Conservation (phyloP, 2,888 invertebrate species). For the Linnaemya tessellans region DNA sequence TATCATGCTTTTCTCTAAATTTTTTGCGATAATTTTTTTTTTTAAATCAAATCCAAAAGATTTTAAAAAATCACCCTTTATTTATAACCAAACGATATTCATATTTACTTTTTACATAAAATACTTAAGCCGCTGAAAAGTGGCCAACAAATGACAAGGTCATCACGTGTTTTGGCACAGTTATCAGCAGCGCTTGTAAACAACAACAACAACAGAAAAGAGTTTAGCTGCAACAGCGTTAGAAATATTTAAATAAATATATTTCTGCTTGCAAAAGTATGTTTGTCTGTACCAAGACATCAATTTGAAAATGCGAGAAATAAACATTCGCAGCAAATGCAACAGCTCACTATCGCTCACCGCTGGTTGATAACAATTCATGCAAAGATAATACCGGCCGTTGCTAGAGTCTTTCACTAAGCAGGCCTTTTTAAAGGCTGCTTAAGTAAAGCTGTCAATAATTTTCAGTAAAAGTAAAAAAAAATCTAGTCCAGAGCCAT, state of each 20-base stretch:
- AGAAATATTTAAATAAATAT: slow-evolving; percentile 8
- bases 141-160: slow-evolving; percentile 70
- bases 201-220: not conserved
- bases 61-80: too few relatives aligned
- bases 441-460: not conserved
- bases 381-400: not conserved
- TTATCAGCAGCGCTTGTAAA: slow-evolving; percentile 44
- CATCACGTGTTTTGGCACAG: slow-evolving; percentile 71
- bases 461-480: too few relatives aligned
- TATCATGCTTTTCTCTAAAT: too few relatives aligned
- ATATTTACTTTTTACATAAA: slow-evolving; percentile 2
- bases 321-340: slow-evolving; percentile 37
- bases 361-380: slow-evolving; percentile 12
- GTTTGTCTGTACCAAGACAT: slow-evolving; percentile 20
- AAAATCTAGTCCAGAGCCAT: too few relatives aligned
- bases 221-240: not conserved
- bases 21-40: too few relatives aligned
- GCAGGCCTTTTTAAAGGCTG: not conserved
- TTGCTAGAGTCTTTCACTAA: not conserved
- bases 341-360: not conserved
- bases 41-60: too few relatives aligned
- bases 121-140: slow-evolving; percentile 38
- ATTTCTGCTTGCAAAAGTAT: too few relatives aligned
- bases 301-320: slow-evolving; percentile 52
- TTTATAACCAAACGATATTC: too few relatives aligned